Conservation (phyloP, 2,113 vertebrate species). For the Psophia crepitans region DNA sequence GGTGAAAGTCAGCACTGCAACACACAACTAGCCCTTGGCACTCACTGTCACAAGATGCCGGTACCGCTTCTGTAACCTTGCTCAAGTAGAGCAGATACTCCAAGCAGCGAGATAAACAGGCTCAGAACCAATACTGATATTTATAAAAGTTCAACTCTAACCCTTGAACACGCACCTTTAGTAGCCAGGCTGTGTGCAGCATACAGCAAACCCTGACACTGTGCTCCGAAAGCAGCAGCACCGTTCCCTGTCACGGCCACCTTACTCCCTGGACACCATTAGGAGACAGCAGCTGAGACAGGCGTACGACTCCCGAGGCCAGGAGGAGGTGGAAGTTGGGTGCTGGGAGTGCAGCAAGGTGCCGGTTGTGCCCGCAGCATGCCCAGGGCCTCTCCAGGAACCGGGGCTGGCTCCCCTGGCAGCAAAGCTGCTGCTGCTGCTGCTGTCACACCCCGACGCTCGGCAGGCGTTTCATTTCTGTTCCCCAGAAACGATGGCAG, state of each 20-base stretch:
- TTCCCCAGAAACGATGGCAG: not conserved
- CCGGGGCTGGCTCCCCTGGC: fast-evolving
- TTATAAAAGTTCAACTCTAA: not conserved
- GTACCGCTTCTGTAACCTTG: not conserved
- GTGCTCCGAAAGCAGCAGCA: not conserved
- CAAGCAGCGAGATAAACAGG: not conserved
- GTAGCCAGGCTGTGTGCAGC: fast-evolving
- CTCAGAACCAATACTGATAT: not conserved
- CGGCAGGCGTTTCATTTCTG: not conserved
- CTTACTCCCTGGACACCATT: not conserved
- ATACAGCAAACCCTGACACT: not conserved
- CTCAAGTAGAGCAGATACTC: not conserved
- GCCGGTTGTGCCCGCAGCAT: fast-evolving
- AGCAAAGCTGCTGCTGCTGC: not conserved
- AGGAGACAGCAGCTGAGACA: not conserved
- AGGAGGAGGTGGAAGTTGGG: no score
- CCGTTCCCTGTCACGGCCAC: not conserved
- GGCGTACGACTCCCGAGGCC: fast-evolving
- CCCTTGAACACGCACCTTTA: not conserved
- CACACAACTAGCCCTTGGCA: not conserved
- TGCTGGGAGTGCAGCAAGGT: not conserved
- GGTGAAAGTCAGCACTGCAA: not conserved
- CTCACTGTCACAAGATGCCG: not conserved
- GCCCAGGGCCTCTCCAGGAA: fast-evolving
- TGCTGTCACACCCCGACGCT: fast-evolving